Evolutionary conservation across 2,113 vertebrate genomes (phyloP), one percentile per base, ranked within the genome.

Genomic region (Catharus minimus): DNA sequence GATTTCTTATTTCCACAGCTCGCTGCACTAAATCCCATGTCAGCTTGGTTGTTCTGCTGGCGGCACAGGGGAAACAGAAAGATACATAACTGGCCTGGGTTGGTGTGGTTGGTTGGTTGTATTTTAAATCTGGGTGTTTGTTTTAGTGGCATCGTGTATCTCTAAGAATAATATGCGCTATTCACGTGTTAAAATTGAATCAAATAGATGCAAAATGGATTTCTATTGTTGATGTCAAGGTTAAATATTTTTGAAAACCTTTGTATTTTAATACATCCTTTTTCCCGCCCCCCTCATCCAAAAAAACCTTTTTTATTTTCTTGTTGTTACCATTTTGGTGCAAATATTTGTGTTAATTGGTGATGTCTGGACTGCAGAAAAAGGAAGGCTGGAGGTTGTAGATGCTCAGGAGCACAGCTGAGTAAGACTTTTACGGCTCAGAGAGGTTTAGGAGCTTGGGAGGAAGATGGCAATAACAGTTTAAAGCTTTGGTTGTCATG

Each of bases 1-100:
- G 58, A 91, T 90, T 93, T 77, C 94, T 93, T 88, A 86, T 91
- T 95, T 92, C 79, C 83, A 91, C 95, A 93, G 88, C 94, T 96
- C 41, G 0, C 82, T 92, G 92, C 90, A 75, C 86, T 75, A 64
- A 88, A 92, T 87, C 91, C 73, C 1, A 0, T 10, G 38, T 75
- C 18, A 38, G 76, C 64, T 62, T 58, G 69, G 69, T 28, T 2
- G 2, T 84, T 90, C 57, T 86, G 53, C 76, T 4, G 13, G 76
- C 47, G 62, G 72, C 39, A 20, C 43, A 21, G 14, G 65, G 60
- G 20, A 76, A 81, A 30, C 22, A 17, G 56, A 55, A 85, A 44
- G 60, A 87, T 32, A 8, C 13, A 18, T 39, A 56, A 43, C 43
- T 41, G 30, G 10, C 44, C 27, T 2, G 20, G 20, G 7, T 9